Base-by-base conservation (phyloP, 2,888 invertebrate genomes). In the Bursaphelenchus okinawaensis region DNA sequence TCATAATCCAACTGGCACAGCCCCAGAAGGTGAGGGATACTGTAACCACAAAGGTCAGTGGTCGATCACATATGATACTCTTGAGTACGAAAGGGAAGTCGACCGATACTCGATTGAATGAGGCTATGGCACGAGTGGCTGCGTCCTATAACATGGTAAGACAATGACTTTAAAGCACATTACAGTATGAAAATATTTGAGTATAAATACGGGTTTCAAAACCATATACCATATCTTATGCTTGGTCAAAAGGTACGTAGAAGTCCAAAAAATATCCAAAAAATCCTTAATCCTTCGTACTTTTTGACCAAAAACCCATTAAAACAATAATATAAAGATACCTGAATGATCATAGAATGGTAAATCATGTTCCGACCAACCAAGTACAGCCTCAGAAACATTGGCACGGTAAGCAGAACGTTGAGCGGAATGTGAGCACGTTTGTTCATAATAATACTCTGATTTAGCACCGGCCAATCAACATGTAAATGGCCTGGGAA, bases 21-120 rank as follows among this genome's bases (percentile, higher is more conserved):
- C 96, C 93, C 98, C 98, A 98, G 74, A 98, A 87, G 16, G 94
- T 93, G 75, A 98, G 91, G 91, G 96, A 95, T 87, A 95, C 94
- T 77, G 95, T 94, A 82, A 95, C 87, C 81, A 99, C 88, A 79
- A 98, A 93, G 89, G 93, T 85, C 90, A 96, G 85, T 62, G 98
- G 98, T 85, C 95, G 95, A 85, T 96, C 95, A 84, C 96, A 96
- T 95, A 99, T 95, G 80, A 98, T 88, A 71, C 96, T 98, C 87
- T 94, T 94, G 83, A 94, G 88, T 82, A 93, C 93, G 86, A 92
- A 94, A 69, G 86, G 90, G 85, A 95, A 95, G 75, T 86, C 86
- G 88, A 98, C 96, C 87, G 94, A 93, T 85, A 96, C 94, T 59
- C 76, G 78, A 66, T 83, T 83, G n/a, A 82, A 63, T 1, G 79